Evolutionary conservation across 2,888 invertebrate genomes (phyloP).

Genomic region (Elmis aenea): DNA sequence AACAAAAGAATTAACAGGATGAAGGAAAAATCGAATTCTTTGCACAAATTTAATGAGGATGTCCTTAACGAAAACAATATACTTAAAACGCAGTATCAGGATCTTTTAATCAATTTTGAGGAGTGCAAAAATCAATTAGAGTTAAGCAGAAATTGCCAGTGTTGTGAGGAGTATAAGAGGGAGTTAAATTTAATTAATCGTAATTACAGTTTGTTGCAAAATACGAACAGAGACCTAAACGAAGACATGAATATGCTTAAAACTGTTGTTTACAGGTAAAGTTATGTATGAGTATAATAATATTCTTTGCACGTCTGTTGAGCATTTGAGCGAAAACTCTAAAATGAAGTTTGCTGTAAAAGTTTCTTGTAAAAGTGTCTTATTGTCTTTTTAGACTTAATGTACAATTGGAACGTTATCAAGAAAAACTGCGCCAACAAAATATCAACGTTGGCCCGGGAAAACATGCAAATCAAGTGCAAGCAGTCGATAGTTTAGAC

Average conservation of each 20-base stretch:
- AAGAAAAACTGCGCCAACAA: slow-evolving; percentile 58
- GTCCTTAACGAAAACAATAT: slow-evolving; percentile 59
- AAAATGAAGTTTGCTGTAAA: too few relatives aligned
- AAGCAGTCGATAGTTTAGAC: slow-evolving; percentile 10
- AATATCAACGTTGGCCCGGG: slow-evolving; percentile 28
- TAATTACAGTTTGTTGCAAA: slow-evolving; percentile 49
- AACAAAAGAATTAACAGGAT: slow-evolving; percentile 59
- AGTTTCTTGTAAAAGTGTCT: not conserved
- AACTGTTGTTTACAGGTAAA: slow-evolving; percentile 65
- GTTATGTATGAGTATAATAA: too few relatives aligned
- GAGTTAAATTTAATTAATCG: slow-evolving; percentile 51
- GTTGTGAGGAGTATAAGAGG: slow-evolving; percentile 48
- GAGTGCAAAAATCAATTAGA: slow-evolving; percentile 51
- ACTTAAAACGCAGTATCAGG: slow-evolving; percentile 50
- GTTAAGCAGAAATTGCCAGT: slow-evolving; percentile 45
- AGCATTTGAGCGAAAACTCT: too few relatives aligned
- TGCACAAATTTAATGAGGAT: slow-evolving; percentile 58
- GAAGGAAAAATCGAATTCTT: slow-evolving; percentile 55
- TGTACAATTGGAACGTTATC: slow-evolving; percentile 71
- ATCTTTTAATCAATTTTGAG: slow-evolving; percentile 50
- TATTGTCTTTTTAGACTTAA: slow-evolving; percentile 54
- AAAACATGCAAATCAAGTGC: slow-evolving; percentile 6
- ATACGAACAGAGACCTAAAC: slow-evolving; percentile 54
- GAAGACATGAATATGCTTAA: slow-evolving; percentile 71
- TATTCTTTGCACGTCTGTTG: too few relatives aligned